phyloP scores from a whole-genome alignment of 1,140 invertebrate genomes.

The Oedothorax gibbosus region DNA sequence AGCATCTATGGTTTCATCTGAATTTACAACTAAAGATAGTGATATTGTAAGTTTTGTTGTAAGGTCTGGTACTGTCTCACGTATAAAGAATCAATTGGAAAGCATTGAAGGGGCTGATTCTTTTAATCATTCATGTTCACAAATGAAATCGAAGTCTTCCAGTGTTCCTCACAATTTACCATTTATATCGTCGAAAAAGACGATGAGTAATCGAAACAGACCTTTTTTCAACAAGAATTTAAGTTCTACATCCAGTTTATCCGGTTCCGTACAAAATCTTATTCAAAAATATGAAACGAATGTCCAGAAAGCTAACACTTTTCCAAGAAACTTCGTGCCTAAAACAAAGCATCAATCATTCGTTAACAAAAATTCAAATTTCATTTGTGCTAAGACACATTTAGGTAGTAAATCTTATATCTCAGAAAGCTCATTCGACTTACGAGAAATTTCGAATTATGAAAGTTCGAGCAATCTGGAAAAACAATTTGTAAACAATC shows the following conservation, averaged over 20 bases:
- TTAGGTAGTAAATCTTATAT: no score
- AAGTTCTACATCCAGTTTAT: background rate
- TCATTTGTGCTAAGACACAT: no score
- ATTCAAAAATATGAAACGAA: conserved; percentile 26
- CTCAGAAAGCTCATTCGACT: no score
- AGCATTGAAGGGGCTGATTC: background rate
- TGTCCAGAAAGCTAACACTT: background rate
- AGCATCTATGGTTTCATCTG: conserved; percentile 9
- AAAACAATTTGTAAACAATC: no score
- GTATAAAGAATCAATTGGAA: conserved; percentile 29
- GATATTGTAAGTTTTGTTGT: background rate
- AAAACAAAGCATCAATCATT: no score
- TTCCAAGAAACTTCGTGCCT: background rate
- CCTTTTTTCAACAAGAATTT: background rate
- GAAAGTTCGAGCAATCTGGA: no score
- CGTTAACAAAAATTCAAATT: no score
- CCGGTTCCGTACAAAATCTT: conserved; percentile 45
- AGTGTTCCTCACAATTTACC: conserved; percentile 36
- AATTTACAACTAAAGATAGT: background rate
- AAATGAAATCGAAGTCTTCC: conserved; percentile 3
- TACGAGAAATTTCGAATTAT: no score
- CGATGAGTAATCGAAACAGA: background rate
- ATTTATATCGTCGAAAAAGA: background rate
- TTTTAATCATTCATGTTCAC: background rate
- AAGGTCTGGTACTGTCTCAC: conserved; percentile 39